A percentile compares a stretch with the other conserved stretches of the same genome.
These are phyloP conservation scores for Pycnomerus fuliginosus DNA, from an alignment of 2,888 invertebrate genomes.

Conservation along the genomic window DNA sequence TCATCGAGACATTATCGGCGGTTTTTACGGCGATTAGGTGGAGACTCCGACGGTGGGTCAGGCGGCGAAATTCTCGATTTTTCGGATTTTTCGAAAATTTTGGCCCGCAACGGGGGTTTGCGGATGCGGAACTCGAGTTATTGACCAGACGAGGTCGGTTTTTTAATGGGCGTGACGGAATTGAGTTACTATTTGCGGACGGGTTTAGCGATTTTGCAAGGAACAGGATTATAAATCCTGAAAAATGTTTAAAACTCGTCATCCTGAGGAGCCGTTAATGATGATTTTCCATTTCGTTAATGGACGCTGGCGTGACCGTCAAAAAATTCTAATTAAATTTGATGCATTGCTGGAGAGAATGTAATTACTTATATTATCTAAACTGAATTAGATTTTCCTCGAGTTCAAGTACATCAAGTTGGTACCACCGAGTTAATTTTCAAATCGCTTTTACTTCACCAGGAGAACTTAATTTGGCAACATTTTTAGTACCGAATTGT, in stretches of 20 bases:
- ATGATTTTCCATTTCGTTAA: neutral
- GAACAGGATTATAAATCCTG: too few species aligned
- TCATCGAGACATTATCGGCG: neutral
- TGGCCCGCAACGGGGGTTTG: neutral
- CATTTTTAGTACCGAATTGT: too few species aligned
- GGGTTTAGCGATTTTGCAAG: too few species aligned
- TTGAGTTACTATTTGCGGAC: too few species aligned
- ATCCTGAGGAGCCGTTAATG: neutral
- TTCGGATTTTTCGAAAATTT: neutral
- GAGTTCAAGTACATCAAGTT: neutral
- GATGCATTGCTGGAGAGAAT: too few species aligned
- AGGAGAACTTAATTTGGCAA: too few species aligned
- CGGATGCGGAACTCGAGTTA: conserved; percentile 10
- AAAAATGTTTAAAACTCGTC: conserved; percentile 1
- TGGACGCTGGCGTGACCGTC: neutral
- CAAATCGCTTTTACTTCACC: too few species aligned
- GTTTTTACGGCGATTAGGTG: neutral
- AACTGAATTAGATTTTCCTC: conserved; percentile 1
- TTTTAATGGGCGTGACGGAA: conserved; percentile 10
- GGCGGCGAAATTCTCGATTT: neutral
- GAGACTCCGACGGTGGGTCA: neutral
- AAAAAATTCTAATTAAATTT: too few species aligned
- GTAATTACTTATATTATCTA: conserved; percentile 1
- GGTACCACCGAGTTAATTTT: too few species aligned
- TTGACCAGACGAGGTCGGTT: conserved; percentile 8